These are phyloP conservation scores for Vulpes ferrilata DNA, from an alignment of 2,113 vertebrate species.

Conservation along the genomic window DNA sequence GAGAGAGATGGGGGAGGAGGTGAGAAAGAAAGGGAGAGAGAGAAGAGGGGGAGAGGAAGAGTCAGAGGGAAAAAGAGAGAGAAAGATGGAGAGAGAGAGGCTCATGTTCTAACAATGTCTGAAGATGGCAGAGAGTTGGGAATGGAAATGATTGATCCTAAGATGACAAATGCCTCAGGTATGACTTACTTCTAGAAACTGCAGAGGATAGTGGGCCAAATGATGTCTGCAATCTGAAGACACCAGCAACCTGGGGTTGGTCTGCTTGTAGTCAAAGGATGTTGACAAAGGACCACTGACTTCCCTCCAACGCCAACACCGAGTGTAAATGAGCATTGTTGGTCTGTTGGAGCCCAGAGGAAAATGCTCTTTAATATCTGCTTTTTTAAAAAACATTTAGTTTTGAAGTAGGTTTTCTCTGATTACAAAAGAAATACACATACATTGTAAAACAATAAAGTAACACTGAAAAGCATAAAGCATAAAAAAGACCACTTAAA, in stretches of 20 bases:
- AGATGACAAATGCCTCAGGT: neutral
- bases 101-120: neutral
- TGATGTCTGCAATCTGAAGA: neutral
- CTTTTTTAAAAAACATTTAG: neutral
- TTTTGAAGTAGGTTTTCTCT: constrained; percentile 50
- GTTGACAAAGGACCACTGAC: neutral
- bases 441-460: neutral
- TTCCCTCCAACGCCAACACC: neutral
- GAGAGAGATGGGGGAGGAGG: too few relatives aligned
- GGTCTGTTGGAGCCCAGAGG: neutral
- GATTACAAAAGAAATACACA: constrained; percentile 32
- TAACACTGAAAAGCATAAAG: neutral
- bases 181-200: neutral
- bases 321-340: neutral
- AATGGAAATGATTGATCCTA: neutral
- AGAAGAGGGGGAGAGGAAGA: neutral
- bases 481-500: constrained; percentile 32
- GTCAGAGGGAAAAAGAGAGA: neutral
- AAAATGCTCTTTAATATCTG: neutral
- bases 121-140: neutral
- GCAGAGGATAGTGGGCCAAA: neutral
- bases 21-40: neutral
- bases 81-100: too few relatives aligned
- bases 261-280: neutral
- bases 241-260: neutral